Evolutionary conservation across 2,797 vertebrate species (phyloP), one percentile per base, ranked within the genome.

Genomic region (Nothura maculosa): DNA sequence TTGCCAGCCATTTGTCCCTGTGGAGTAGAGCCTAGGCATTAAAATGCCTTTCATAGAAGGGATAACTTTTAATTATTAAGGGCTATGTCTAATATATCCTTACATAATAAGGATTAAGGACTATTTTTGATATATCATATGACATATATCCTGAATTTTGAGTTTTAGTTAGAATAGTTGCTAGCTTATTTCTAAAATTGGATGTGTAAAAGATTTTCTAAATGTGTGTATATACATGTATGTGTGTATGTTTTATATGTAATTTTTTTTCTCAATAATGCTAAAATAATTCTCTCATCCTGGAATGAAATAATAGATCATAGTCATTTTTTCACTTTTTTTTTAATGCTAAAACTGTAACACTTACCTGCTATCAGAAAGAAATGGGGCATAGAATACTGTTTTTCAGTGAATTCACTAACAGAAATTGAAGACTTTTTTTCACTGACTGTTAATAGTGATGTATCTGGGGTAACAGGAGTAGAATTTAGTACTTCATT

Each of bases 381-480:
- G 63, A 68, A 80, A 45, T 25, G 28, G 61, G 66, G 17, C 16
- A 22, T 8, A 25, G 36, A 47, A 57, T 36, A 54, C 7, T 22
- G 34, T 0, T 43, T 80, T 67, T 70, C 55, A 69, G n/a, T 48
- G 38, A 5, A 32, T 69, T 64, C 4, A 20, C 18, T 57, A 36
- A n/a, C 7, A 80, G 55, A 7, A 36, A 77, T 85, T 75, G 38
- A 42, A 81, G 50, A 68, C 1, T 17, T 75, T 94, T 94, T 82
- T 2, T 9, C 21, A 15, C 12, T 64, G 61, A 16, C 45, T 13
- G 0, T 47, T 75, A 16, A 43, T 68, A 62, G 16, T 25, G n/a
- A 6, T 83, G 28, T 32, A 9, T 28, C 38, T 83, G 60, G 7
- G 24, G 5, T 11, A 57, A 42, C 54, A 30, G 43, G 42, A 40